Evolutionary conservation across 2,888 invertebrate species (phyloP), one percentile per base, ranked within the genome.

Genomic region (Agrotis puta): DNA sequence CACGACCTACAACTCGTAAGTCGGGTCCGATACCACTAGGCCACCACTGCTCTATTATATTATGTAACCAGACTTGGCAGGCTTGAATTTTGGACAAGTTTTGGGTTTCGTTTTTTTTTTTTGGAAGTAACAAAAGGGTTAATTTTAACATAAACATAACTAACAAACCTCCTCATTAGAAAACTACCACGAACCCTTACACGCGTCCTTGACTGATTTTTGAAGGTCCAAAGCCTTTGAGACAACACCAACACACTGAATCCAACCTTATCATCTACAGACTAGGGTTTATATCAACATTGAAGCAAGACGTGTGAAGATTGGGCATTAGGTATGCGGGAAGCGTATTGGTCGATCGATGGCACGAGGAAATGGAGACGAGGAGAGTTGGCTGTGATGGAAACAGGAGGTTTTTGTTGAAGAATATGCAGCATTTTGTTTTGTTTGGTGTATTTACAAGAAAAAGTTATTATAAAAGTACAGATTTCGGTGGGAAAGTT

Each of bases 301-400:
- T 56, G 61, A 2, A 0, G 14, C 7, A 54, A 48, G 56, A 56
- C 56, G 61, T 54, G 70, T 56, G 63, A 78, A 66, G 58, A 69
- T 57, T 64, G 63, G 56, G 63, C 71, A 92, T 92, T 94, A 88
- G 53, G 88, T 90, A 94, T 94, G 89, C 94, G 78, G 66, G 56
- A 33, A 47, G 83, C 93, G 93, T 93, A 86, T 77, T 71, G 79
- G 73, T 70, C 87, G 90, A 94, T 94, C 94, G 94, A 94, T 94
- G 89, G 64, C 85, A 83, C 87, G 81, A 88, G 89, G 88, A 86
- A 82, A 89, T 88, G 88, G 88, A 89, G 88, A 87, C 88, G 85
- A 80, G 81, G 83, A 85, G 83, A 81, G 85, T 50, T 77, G 68
- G 74, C 51, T 74, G 63, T 75, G 20, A 78, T 66, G 75, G 54